These are phyloP conservation scores for Pedionomus torquatus DNA, from an alignment of 2,113 vertebrate genomes.

Conservation along the genomic window DNA sequence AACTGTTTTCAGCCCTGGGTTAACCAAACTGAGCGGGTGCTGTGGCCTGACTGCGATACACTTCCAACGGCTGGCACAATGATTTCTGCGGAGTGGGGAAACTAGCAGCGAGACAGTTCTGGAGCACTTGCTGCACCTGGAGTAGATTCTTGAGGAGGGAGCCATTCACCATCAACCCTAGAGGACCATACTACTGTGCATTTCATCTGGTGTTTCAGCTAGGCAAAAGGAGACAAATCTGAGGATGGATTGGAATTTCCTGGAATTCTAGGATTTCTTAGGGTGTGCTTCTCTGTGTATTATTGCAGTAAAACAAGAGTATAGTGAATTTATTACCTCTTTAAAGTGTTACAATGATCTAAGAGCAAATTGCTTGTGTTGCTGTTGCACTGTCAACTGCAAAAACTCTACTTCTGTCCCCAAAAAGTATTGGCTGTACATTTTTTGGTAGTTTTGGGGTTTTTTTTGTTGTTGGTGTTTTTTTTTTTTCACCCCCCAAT, in stretches of 20 bases:
- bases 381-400: background rate
- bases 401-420: background rate
- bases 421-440: background rate
- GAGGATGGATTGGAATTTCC: background rate
- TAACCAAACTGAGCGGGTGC: background rate
- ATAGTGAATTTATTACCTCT: background rate
- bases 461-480: too few relatives aligned
- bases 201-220: background rate
- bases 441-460: too few relatives aligned
- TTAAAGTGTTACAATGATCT: background rate
- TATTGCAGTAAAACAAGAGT: background rate
- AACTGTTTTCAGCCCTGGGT: background rate
- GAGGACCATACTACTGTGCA: background rate
- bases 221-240: background rate
- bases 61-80: background rate
- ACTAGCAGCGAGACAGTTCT: background rate
- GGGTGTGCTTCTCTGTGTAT: background rate
- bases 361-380: background rate
- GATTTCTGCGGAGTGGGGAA: background rate
- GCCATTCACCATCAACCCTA: background rate
- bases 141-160: background rate
- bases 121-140: background rate
- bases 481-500: background rate
- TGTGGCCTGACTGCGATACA: background rate
- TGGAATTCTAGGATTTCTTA: background rate